These are phyloP conservation scores for Halichoeres trimaculatus DNA, from an alignment of 2,113 vertebrate genomes.

Conservation along the genomic window DNA sequence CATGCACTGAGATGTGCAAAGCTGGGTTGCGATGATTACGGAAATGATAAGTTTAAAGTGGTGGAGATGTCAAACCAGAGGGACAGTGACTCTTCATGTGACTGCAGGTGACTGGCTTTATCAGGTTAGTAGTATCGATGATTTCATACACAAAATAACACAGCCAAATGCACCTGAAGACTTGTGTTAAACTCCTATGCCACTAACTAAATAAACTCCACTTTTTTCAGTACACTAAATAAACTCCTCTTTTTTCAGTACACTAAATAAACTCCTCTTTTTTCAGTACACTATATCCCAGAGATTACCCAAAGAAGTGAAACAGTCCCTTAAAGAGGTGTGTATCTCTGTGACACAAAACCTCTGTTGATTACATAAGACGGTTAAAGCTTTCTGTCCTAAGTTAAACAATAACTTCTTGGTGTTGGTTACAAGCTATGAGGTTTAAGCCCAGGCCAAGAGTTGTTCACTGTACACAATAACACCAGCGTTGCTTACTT, in stretches of 20 bases:
- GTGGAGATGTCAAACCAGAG: constrained; percentile 3
- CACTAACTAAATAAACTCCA: too few species aligned
- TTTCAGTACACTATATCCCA: not conserved
- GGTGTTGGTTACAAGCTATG: constrained; percentile 1
- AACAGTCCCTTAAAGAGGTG: not conserved
- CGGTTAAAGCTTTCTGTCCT: constrained; percentile 17
- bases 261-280: too few species aligned
- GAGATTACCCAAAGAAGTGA: not conserved
- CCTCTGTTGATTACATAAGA: constrained; percentile 22
- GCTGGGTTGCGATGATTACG: not conserved
- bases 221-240: too few species aligned
- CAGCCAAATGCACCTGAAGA: not conserved
- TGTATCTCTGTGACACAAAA: not conserved
- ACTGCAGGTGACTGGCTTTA: not conserved
- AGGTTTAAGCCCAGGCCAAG: constrained; percentile 2
- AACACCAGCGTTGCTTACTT: constrained; percentile 24
- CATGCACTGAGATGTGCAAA: constrained; percentile 16
- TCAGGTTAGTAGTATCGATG: not conserved
- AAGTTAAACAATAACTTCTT: constrained; percentile 35
- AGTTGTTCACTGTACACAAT: constrained; percentile 22
- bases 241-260: too few species aligned
- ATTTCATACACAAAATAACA: not conserved
- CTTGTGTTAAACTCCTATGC: too few species aligned
- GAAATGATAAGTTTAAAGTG: constrained; percentile 3
- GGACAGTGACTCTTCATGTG: not conserved